Base-by-base conservation (phyloP, 1,140 invertebrate genomes). In the Drosophila grimshawi region DNA sequence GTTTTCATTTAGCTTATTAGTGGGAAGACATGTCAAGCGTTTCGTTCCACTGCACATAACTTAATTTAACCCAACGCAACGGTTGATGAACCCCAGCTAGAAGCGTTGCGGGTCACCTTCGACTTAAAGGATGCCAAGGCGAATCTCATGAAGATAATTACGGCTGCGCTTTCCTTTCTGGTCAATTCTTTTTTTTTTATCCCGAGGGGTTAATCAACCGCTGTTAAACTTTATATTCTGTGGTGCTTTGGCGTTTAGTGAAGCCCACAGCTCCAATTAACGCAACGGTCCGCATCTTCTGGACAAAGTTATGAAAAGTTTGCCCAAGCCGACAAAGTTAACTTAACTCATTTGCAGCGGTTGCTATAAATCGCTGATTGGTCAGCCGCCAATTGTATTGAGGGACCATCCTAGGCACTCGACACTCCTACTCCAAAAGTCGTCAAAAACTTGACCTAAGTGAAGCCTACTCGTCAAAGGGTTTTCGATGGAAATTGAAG, bases 1-100 rank as follows among this genome's bases (percentile, higher is more conserved):
- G 85, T 83, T 88, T 83, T 86, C 85, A 88, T 88, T 88, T 72
- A 78, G 85, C 78, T 85, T 89, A 85, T 83, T 83, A 83, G 70
- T n/a, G 51, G 35, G 52, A 3, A 53, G 79, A 81, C 76, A 86
- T 82, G 68, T 80, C 79, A 80, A 78, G 41, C 64, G 70, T 53
- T 66, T 11, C 48, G 51, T 49, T 63, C 30, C 41, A 60, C 48
- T 61, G 61, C 33, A 64, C 62, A 66, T 83, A 88, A 88, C 80
- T 86, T 89, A 63, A 75, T 89, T 89, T 83, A 46, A 41, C 48
- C 68, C 52, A 19, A 19, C 19, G 59, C 62, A 39, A 62, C 69
- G 75, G 74, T 51, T 76, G 82, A 73, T 69, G 71, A 78, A 78
- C 78, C 68, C 8, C 32, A 19, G 35, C 11, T 39, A 27, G 27